phyloP scores from a whole-genome alignment of 2,888 invertebrate genomes.

The Zele albiditarsus region DNA sequence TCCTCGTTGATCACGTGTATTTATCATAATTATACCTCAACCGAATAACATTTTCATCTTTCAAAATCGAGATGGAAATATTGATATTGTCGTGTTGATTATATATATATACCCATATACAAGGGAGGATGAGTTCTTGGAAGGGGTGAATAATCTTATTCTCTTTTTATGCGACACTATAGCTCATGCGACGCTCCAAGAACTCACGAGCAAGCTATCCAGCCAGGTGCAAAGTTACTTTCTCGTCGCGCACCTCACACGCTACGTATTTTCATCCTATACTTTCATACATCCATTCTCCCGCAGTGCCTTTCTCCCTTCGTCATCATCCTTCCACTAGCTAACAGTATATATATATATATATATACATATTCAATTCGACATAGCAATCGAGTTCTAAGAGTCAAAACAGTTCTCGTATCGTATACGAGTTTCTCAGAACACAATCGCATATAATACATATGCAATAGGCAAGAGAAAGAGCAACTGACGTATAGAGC shows the following conservation, averaged over 20 bases:
- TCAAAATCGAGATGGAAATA: background rate
- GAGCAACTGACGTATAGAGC: slow-evolving; percentile 39
- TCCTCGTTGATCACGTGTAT: slow-evolving; percentile 67
- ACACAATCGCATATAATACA: slow-evolving; percentile 72
- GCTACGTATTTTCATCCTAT: slow-evolving; percentile 21
- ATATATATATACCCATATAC: background rate
- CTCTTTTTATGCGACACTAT: slow-evolving; percentile 47
- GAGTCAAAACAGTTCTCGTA: slow-evolving; percentile 54
- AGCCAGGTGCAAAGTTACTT: slow-evolving; percentile 68
- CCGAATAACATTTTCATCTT: background rate
- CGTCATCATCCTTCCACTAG: slow-evolving; percentile 28
- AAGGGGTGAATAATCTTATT: background rate
- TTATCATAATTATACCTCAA: slow-evolving; percentile 67
- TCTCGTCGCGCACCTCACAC: slow-evolving; percentile 42
- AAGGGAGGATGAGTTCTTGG: background rate
- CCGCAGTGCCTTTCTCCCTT: slow-evolving; percentile 38
- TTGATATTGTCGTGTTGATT: background rate
- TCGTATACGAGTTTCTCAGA: slow-evolving; percentile 67
- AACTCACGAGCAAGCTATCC: slow-evolving; percentile 51
- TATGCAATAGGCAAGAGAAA: slow-evolving; percentile 66
- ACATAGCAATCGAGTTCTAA: slow-evolving; percentile 37
- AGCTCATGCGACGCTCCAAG: slow-evolving; percentile 56
- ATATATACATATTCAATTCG: background rate
- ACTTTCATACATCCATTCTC: slow-evolving; percentile 16
- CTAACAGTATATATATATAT: background rate